These are phyloP conservation scores for Iselma pallidipennis DNA, from an alignment of 2,888 invertebrate species.

Conservation along the genomic window DNA sequence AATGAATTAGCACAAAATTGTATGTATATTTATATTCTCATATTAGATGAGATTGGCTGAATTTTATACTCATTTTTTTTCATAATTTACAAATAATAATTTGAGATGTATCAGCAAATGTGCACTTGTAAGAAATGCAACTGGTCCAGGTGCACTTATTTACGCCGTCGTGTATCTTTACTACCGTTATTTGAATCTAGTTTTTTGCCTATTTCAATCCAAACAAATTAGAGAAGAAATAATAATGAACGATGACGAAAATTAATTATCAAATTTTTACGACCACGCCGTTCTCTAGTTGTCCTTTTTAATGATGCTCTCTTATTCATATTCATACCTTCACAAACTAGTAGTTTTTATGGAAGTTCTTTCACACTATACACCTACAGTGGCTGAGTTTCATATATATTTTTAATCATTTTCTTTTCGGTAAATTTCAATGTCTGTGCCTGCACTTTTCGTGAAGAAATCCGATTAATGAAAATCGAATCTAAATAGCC, in stretches of 20 bases:
- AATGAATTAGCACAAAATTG: constrained; percentile 4
- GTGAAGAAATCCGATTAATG: background rate
- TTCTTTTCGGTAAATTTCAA: too few relatives aligned
- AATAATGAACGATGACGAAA: background rate
- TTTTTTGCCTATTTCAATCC: background rate
- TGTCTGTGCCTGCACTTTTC: too few relatives aligned
- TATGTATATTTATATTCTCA: background rate
- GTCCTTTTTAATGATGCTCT: background rate
- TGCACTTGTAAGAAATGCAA: background rate
- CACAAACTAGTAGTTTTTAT: background rate
- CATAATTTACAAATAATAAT: background rate
- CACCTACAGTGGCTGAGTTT: background rate
- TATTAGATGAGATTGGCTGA: background rate
- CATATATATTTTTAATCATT: background rate
- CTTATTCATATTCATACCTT: too few relatives aligned
- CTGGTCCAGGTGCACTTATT: background rate
- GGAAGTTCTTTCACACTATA: background rate
- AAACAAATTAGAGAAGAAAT: background rate
- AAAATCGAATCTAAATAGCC: background rate
- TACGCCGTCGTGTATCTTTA: background rate
- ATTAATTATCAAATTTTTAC: background rate
- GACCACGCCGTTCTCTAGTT: background rate
- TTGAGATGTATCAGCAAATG: background rate
- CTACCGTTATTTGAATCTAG: background rate
- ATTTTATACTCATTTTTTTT: background rate